Base-by-base conservation (phyloP, 2,888 invertebrate genomes). In the Eilema depressum region DNA sequence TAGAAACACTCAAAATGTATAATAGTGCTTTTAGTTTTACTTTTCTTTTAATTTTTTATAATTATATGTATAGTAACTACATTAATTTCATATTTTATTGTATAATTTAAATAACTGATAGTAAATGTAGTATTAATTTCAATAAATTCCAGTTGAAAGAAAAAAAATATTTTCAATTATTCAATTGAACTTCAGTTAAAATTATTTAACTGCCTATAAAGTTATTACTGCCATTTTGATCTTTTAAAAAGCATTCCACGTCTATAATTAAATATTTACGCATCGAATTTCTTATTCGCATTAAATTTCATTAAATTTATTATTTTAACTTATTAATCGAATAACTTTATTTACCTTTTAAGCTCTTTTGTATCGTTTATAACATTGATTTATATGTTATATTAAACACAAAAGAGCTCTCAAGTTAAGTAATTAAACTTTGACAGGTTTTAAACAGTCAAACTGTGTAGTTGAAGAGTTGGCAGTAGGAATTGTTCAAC, bases 311-410 rank as follows among this genome's bases (percentile, higher is more conserved):
- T 33, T 33, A 33, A 33, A 33, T 33, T 33, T 33, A 33, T 8
- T 47, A 53, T n/a, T n/a, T 53, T 53, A n/a, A 53, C n/a, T 10
- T 53, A 53, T 47, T 47, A n/a, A n/a, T 53, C 2, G n/a, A 53
- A 53, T 53, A 53, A 53, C 20, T 53, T 53, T 53, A n/a, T n/a
- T 53, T 53, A n/a, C n/a, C 53, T 53, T 53, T 53, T n/a, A 53
- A 53, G n/a, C 53, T 7, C 53, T 53, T 20, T 53, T 53, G 53
- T 53, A 20, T 53, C 8, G n/a, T 53, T 53, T 53, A 10, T n/a
- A 53, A 53, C 53, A 53, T 53, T 53, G 53, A 53, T 53, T 53
- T 53, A 53, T 20, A 8, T n/a, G n/a, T n/a, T 53, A n/a, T 53
- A n/a, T n/a, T n/a, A n/a, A 20, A n/a, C 5, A 53, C 53, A 53